Evolutionary conservation across 2,797 vertebrate species (phyloP).

Genomic region (Micrastur ruficollis): DNA sequence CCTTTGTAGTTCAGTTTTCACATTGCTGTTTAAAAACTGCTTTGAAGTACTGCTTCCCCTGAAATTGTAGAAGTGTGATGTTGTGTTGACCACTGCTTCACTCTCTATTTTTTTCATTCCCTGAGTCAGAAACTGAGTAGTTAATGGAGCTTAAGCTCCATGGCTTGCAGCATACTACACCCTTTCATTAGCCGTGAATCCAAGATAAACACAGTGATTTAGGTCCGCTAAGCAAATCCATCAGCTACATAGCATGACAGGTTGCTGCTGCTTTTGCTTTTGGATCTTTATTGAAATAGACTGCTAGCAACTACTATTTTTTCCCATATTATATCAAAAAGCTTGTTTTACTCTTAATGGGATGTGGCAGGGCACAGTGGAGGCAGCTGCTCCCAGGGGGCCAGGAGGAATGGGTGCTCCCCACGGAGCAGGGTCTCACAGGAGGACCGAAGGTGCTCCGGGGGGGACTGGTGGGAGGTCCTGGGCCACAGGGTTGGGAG

Average conservation of each 20-base stretch:
- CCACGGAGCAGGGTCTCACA: neutral
- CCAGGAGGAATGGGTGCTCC: neutral
- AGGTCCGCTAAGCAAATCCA: slow-evolving; percentile 21
- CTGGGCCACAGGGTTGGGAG: accelerated
- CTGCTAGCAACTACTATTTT: neutral
- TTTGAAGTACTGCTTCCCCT: neutral
- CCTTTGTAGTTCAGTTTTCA: neutral
- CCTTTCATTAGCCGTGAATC: slow-evolving; percentile 43
- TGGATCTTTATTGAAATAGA: neutral
- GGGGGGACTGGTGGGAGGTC: no score
- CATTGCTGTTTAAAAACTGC: neutral
- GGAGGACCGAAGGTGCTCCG: neutral
- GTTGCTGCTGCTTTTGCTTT: neutral
- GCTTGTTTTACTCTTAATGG: neutral
- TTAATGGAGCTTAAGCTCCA: slow-evolving; percentile 25
- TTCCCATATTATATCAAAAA: neutral
- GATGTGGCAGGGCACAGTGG: neutral
- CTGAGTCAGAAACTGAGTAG: neutral
- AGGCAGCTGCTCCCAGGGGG: neutral
- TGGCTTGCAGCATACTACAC: slow-evolving; percentile 13
- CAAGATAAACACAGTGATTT: slow-evolving; percentile 44
- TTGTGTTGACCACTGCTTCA: neutral
- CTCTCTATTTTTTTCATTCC: neutral
- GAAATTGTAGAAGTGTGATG: neutral
- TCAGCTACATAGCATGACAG: neutral